phyloP scores from a whole-genome alignment of 2,888 invertebrate species.

The Argyresthia albistria region DNA sequence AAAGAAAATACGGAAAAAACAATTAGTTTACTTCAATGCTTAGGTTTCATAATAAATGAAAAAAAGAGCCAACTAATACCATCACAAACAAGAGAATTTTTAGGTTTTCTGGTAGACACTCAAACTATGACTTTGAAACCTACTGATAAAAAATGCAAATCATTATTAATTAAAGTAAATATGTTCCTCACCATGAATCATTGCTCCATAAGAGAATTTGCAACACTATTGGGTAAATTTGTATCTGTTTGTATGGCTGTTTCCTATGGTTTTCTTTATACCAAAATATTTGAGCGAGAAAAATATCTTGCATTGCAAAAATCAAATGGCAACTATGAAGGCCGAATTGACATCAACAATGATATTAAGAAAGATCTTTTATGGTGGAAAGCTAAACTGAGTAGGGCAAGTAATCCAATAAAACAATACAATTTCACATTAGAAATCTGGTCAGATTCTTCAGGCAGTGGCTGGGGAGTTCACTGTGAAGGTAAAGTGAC shows the following conservation, averaged over 20 bases:
- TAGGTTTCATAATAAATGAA: background rate
- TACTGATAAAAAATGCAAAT: background rate
- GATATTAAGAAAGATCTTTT: background rate
- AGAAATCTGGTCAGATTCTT: slow-evolving; percentile 4
- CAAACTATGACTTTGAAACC: background rate
- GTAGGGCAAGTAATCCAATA: background rate
- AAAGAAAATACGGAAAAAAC: background rate
- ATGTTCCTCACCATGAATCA: background rate
- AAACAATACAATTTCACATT: background rate
- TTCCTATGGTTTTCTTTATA: slow-evolving; percentile 2
- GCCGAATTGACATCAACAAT: background rate
- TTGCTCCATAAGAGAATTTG: background rate
- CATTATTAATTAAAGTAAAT: background rate
- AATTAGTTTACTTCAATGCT: background rate
- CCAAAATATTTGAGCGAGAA: background rate
- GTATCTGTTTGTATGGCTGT: background rate
- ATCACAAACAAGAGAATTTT: background rate
- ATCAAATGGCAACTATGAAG: background rate
- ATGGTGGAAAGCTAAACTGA: background rate
- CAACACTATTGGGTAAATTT: background rate
- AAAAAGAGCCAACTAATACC: background rate
- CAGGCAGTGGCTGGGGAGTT: background rate
- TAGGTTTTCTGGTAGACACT: background rate
- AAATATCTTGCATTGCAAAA: background rate
- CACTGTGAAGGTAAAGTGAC: background rate